phyloP scores from a whole-genome alignment of 1,140 invertebrate genomes.

The Lysiphlebus fabarum region DNA sequence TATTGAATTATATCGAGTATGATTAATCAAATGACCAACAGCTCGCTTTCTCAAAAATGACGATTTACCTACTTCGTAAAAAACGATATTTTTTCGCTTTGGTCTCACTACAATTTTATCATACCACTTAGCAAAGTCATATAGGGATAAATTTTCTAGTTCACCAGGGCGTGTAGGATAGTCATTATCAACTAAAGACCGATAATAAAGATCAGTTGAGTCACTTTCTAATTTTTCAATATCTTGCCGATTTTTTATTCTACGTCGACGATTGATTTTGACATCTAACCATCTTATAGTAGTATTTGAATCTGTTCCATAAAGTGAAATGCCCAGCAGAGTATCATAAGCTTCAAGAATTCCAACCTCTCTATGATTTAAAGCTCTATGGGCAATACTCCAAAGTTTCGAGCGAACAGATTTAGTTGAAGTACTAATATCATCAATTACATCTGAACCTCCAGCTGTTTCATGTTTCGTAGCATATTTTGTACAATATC shows the following conservation, averaged over 20 bases:
- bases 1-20: too few species aligned
- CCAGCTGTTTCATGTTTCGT: constrained; percentile 31
- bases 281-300: constrained; percentile 35
- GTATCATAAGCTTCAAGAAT: constrained; percentile 30
- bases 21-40: too few species aligned
- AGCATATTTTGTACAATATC: constrained; percentile 33
- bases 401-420: constrained; percentile 22
- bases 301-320: constrained; percentile 31
- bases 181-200: constrained; percentile 22
- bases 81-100: constrained; percentile 20
- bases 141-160: constrained; percentile 1
- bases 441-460: constrained; percentile 23
- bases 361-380: constrained; percentile 31
- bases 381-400: constrained; percentile 28
- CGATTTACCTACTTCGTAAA: constrained; percentile 21
- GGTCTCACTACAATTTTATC: constrained; percentile 27
- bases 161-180: constrained; percentile 18
- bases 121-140: constrained; percentile 16
- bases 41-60: constrained; percentile 30
- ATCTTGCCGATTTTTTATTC: constrained; percentile 25
- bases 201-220: constrained; percentile 30
- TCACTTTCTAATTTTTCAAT: constrained; percentile 25
- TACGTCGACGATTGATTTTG: constrained; percentile 25
- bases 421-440: constrained; percentile 31
- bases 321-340: constrained; percentile 26